A percentile compares a stretch with the other conserved stretches of the same genome.
Evolutionary conservation across 1,140 invertebrate species (phyloP).

Genomic region (Zaprionus africanus): DNA sequence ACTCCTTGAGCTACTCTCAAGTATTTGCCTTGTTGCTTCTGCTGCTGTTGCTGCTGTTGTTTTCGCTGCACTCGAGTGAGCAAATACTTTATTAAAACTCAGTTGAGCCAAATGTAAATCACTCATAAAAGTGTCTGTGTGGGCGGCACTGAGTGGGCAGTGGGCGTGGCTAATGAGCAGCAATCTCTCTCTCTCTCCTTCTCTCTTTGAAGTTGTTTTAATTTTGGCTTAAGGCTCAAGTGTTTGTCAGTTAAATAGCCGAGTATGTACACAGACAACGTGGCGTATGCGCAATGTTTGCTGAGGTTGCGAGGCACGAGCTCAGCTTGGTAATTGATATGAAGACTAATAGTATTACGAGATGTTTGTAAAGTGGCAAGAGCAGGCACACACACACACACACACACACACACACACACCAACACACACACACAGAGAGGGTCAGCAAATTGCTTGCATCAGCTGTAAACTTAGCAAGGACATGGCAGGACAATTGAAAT

Average conservation of each 20-base stretch:
- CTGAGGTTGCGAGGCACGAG: constrained; percentile 4
- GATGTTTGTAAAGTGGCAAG: constrained; percentile 40
- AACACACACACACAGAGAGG: background rate
- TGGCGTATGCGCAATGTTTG: constrained; percentile 54
- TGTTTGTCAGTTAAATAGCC: constrained; percentile 70
- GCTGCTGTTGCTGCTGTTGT: constrained; percentile 9
- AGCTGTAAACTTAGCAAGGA: constrained; percentile 35
- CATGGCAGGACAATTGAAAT: constrained; percentile 32
- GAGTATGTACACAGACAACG: constrained; percentile 36
- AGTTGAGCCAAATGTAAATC: constrained; percentile 51
- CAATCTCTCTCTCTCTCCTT: background rate
- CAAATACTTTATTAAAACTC: constrained; percentile 80
- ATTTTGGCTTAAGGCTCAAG: constrained; percentile 58
- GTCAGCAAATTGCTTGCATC: constrained; percentile 39
- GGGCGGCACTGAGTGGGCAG: background rate
- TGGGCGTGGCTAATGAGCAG: constrained; percentile 63
- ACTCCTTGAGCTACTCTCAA: background rate
- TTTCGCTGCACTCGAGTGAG: constrained; percentile 70
- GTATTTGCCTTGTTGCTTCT: constrained; percentile 45
- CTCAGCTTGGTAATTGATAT: constrained; percentile 67
- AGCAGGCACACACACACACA: background rate
- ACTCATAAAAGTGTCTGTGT: constrained; percentile 28
- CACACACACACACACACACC: background rate
- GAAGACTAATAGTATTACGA: constrained; percentile 62
- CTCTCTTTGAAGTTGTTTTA: constrained; percentile 40